phyloP scores from a whole-genome alignment of 2,888 invertebrate species.

The Opisthograptis luteolata region DNA sequence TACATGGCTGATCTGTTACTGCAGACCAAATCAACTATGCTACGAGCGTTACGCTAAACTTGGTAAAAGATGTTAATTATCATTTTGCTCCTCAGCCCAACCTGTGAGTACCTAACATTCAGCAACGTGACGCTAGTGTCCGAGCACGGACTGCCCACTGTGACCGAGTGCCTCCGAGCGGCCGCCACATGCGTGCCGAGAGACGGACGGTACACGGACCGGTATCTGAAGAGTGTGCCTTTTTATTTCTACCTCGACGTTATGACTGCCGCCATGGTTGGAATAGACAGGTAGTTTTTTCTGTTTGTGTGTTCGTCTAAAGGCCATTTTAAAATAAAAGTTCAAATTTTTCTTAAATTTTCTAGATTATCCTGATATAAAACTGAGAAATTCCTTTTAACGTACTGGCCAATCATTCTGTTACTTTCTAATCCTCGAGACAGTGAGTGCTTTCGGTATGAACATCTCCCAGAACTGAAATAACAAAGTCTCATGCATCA shows the following conservation, averaged over 20 bases:
- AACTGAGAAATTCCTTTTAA: too few species aligned
- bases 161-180: conserved; percentile 64
- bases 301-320: neutral
- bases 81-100: conserved; percentile 52
- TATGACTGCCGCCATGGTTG: conserved; percentile 83
- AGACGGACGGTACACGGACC: conserved; percentile 79
- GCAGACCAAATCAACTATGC: too few species aligned
- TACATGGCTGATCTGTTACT: too few species aligned
- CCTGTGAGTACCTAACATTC: conserved; percentile 82
- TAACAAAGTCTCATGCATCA: too few species aligned
- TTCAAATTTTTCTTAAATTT: too few species aligned
- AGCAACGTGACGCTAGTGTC: conserved; percentile 89
- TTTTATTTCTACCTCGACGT: conserved; percentile 87
- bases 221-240: conserved; percentile 83
- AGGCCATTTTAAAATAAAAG: too few species aligned
- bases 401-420: too few species aligned
- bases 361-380: too few species aligned
- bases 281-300: conserved; percentile 81
- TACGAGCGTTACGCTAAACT: too few species aligned
- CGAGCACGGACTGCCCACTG: conserved; percentile 84
- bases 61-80: neutral
- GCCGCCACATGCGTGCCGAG: conserved; percentile 80
- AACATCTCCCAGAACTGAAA: too few species aligned
- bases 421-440: too few species aligned
- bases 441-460: too few species aligned